phyloP scores from a whole-genome alignment of 2,113 vertebrate genomes.

The Thamnophis sirtalis region DNA sequence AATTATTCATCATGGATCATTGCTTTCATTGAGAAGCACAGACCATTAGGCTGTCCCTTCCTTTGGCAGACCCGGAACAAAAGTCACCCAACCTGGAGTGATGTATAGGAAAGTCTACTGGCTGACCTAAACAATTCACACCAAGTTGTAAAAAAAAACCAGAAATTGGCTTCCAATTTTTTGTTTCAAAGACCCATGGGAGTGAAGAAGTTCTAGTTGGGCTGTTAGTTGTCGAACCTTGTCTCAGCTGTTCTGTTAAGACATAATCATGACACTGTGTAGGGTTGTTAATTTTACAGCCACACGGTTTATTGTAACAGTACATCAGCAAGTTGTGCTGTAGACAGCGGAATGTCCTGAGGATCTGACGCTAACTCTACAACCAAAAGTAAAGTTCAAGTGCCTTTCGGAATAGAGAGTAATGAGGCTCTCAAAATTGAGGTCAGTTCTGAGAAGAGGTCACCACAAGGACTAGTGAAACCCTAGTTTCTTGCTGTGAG shows the following conservation, averaged over 20 bases:
- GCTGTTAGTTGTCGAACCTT: neutral
- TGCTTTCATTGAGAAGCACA: neutral
- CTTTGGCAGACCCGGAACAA: neutral
- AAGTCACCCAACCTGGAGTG: neutral
- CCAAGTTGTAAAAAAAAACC: neutral
- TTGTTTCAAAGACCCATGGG: neutral
- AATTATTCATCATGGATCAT: neutral
- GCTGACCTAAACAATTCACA: neutral
- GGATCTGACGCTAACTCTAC: neutral
- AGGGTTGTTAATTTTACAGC: neutral
- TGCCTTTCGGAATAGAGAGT: neutral
- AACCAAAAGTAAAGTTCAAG: neutral
- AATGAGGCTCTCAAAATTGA: neutral
- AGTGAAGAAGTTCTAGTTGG: neutral
- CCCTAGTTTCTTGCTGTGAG: neutral
- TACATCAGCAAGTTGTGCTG: neutral
- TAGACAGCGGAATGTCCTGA: neutral
- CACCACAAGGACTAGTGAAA: neutral
- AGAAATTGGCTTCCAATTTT: neutral
- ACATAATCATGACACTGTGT: neutral
- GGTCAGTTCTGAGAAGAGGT: neutral
- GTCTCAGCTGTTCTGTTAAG: neutral
- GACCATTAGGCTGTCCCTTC: neutral
- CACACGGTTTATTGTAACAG: neutral
- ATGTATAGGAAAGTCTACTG: neutral